phyloP scores from a whole-genome alignment of 2,888 invertebrate genomes.

The Patella caerulea region DNA sequence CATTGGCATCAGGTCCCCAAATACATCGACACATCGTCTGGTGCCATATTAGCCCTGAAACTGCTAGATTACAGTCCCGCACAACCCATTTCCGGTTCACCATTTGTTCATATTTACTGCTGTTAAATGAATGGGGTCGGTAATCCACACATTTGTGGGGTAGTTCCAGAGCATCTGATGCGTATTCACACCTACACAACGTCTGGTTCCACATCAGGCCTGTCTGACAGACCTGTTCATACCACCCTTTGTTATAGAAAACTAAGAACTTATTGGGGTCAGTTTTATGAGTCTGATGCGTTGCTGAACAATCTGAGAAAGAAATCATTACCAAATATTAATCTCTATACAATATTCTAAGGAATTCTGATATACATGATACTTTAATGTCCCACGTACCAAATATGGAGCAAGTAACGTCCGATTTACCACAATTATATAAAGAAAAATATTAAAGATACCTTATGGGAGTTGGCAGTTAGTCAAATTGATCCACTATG shows the following conservation, averaged over 20 bases:
- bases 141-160: constrained; percentile 20
- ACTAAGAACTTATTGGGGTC: constrained; percentile 41
- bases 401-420: no score
- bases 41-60: constrained; percentile 43
- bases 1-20: constrained; percentile 41
- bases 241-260: constrained; percentile 40
- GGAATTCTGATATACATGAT: no score
- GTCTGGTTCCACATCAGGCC: constrained; percentile 44
- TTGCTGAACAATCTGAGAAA: constrained; percentile 33
- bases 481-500: no score
- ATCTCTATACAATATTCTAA: no score
- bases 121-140: constrained; percentile 13
- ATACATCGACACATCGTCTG: constrained; percentile 43
- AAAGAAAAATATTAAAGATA: no score
- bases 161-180: constrained; percentile 18
- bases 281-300: constrained; percentile 31
- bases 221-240: constrained; percentile 40
- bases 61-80: constrained; percentile 43
- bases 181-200: constrained; percentile 41
- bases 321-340: background rate
- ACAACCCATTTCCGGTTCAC: constrained; percentile 44
- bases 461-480: no score
- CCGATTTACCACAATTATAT: no score
- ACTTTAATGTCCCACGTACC: no score
- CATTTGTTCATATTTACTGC: constrained; percentile 40